A percentile compares a stretch with the other conserved stretches of the same genome.
Conservation (phyloP, 2,113 vertebrate species). For the Pteropus alecto region DNA sequence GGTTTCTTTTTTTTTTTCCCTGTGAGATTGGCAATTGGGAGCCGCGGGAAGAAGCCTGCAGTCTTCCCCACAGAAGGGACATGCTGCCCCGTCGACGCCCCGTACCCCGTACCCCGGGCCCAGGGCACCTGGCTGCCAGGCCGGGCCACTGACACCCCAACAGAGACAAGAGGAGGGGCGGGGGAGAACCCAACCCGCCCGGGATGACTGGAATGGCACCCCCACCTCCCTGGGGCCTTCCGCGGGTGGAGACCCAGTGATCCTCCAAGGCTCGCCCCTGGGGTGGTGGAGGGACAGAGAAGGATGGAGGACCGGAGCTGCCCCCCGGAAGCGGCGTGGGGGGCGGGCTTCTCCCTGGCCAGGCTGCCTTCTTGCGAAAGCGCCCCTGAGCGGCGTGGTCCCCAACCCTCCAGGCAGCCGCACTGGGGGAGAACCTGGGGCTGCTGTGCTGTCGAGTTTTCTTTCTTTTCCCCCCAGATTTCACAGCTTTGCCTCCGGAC, state of each 20-base stretch:
- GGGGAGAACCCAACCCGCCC: not conserved
- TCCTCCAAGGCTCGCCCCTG: not conserved
- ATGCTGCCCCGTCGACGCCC: not conserved
- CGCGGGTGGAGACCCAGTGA: not conserved
- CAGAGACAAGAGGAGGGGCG: not conserved
- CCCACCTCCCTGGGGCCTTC: not conserved
- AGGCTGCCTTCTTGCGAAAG: not conserved
- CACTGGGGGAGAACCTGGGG: conserved; percentile 50
- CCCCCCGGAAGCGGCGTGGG: not conserved
- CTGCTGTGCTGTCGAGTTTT: conserved; percentile 25
- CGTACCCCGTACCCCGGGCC: not conserved
- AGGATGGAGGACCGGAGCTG: not conserved
- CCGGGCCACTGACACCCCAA: not conserved
- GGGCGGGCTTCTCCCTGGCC: not conserved
- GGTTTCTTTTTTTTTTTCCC: not conserved
- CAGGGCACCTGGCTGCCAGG: not conserved
- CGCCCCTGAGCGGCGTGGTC: not conserved
- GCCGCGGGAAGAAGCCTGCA: not conserved
- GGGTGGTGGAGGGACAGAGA: not conserved
- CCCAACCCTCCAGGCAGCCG: not conserved
- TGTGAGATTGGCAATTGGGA: conserved; percentile 7
- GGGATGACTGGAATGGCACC: not conserved
- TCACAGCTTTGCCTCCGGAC: conserved; percentile 80
- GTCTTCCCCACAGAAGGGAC: not conserved
- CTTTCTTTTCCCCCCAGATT: not conserved